Conservation (phyloP, 2,797 vertebrate species). For the Paratrypauchen microcephalus region DNA sequence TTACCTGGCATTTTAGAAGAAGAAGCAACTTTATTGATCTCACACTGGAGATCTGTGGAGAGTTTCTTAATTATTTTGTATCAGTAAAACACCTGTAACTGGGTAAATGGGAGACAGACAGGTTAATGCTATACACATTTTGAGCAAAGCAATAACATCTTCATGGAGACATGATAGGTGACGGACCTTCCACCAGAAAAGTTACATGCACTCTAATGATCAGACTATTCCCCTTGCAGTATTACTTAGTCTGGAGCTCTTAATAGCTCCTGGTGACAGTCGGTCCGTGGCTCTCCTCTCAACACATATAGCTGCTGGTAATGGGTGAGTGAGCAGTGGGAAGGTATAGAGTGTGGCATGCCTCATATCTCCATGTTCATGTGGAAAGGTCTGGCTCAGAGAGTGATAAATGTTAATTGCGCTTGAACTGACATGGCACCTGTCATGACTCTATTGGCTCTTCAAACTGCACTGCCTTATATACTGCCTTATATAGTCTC, state of each 20-base stretch:
- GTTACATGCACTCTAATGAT: too few relatives aligned
- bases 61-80: too few relatives aligned
- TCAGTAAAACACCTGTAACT: too few relatives aligned
- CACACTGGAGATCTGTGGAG: too few relatives aligned
- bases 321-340: conserved; percentile 56
- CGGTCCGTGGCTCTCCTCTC: conserved; percentile 47
- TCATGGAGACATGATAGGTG: too few relatives aligned
- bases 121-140: too few relatives aligned
- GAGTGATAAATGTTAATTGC: conserved; percentile 83
- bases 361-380: conserved; percentile 59
- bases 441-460: neutral
- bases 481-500: neutral
- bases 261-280: conserved; percentile 42
- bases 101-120: too few relatives aligned
- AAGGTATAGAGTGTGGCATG: conserved; percentile 63
- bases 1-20: too few relatives aligned
- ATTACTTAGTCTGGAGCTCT: neutral
- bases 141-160: too few relatives aligned
- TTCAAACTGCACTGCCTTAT: neutral
- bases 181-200: too few relatives aligned
- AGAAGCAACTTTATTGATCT: too few relatives aligned
- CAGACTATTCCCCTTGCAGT: too few relatives aligned
- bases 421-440: conserved; percentile 64
- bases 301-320: conserved; percentile 58
- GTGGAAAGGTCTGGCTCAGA: conserved; percentile 72